Percentiles rank a stretch among this genome's conserved stretches.
Evolutionary conservation across 2,113 vertebrate genomes (phyloP).

Genomic region (Misgurnus mizolepis): DNA sequence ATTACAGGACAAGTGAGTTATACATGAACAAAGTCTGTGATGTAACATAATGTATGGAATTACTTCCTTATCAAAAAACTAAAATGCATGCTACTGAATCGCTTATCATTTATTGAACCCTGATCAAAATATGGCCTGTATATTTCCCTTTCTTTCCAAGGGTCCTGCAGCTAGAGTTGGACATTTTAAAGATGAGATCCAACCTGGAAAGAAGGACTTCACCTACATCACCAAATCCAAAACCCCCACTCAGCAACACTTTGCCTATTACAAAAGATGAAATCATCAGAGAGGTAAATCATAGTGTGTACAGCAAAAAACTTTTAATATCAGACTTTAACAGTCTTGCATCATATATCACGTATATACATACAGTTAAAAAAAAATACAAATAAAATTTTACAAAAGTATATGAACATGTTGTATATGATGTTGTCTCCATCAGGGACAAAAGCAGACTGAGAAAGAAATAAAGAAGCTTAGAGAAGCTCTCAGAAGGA

Average conservation of each 20-base stretch:
- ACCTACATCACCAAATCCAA: background rate
- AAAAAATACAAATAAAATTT: background rate
- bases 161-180: constrained; percentile 71
- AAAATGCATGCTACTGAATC: background rate
- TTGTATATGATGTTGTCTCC: background rate
- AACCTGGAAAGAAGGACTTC: constrained; percentile 56
- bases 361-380: too few species aligned
- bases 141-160: constrained; percentile 51
- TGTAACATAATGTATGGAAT: too few species aligned
- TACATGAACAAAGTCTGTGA: too few species aligned
- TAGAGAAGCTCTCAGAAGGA: constrained; percentile 63
- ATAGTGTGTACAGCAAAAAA: background rate
- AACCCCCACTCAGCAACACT: constrained; percentile 23
- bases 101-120: too few species aligned
- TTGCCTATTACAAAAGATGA: constrained; percentile 56
- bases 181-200: constrained; percentile 66
- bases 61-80: background rate
- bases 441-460: constrained; percentile 55
- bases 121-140: too few species aligned
- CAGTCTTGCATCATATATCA: too few species aligned
- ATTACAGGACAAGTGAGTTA: constrained; percentile 73
- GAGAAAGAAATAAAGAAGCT: constrained; percentile 60
- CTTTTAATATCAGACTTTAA: background rate
- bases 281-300: constrained; percentile 53
- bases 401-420: background rate